A percentile compares a stretch with the other conserved stretches of the same genome.
Conservation (phyloP, 2,113 vertebrate genomes). For the Lampris megalopsis region DNA sequence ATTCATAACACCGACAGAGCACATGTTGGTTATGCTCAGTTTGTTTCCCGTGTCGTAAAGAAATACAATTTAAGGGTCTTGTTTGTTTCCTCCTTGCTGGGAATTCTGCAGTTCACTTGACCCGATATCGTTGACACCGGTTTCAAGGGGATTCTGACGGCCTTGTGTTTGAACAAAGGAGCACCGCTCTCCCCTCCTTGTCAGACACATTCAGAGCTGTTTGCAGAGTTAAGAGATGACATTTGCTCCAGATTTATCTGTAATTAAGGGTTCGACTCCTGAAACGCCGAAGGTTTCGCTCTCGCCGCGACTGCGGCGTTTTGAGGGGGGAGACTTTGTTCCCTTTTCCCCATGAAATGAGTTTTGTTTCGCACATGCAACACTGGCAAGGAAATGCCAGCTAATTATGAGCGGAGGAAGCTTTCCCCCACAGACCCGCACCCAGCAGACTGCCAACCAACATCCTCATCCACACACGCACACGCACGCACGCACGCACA, state of each 20-base stretch:
- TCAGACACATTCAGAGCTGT: slow-evolving; percentile 9
- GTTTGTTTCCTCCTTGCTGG: slow-evolving; percentile 17
- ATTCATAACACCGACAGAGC: slow-evolving; percentile 67
- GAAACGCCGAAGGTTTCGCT: slow-evolving; percentile 59
- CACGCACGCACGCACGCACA: too few species aligned
- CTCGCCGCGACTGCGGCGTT: slow-evolving; percentile 59
- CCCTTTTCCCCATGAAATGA: slow-evolving; percentile 60
- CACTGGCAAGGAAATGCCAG: slow-evolving; percentile 59
- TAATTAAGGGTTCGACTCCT: slow-evolving; percentile 50
- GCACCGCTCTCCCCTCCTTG: neutral
- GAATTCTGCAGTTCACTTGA: slow-evolving; percentile 37
- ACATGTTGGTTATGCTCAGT: slow-evolving; percentile 57
- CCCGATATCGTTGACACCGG: slow-evolving; percentile 20
- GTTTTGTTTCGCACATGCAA: slow-evolving; percentile 58
- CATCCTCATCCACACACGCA: slow-evolving; percentile 1
- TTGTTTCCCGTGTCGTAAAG: slow-evolving; percentile 53
- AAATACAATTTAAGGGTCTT: slow-evolving; percentile 55
- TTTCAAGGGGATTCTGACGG: slow-evolving; percentile 2
- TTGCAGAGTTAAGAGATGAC: neutral
- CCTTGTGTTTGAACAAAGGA: neutral
- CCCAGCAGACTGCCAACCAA: slow-evolving; percentile 8
- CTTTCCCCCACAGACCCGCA: slow-evolving; percentile 36
- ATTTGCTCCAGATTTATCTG: slow-evolving; percentile 61
- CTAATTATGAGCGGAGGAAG: slow-evolving; percentile 56
- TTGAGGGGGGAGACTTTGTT: slow-evolving; percentile 55